phyloP scores from a whole-genome alignment of 2,888 invertebrate species.

The Fragum whitleyi region DNA sequence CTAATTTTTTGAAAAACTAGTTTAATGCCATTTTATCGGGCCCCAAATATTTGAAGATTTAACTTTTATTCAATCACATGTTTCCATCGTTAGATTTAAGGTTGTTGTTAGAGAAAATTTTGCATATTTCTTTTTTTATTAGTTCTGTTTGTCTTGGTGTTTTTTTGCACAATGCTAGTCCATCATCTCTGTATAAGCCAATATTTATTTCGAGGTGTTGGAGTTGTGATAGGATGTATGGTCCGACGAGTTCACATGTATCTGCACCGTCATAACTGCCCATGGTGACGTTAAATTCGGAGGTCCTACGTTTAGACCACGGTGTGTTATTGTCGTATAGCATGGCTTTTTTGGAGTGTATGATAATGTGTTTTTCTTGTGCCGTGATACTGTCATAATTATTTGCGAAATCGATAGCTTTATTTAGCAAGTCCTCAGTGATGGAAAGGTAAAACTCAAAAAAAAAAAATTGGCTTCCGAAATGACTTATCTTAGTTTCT shows the following conservation, averaged over 20 bases:
- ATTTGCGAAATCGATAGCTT: neutral
- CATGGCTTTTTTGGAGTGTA: neutral
- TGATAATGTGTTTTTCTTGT: neutral
- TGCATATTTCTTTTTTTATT: no score
- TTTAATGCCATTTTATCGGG: no score
- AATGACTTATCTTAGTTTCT: no score
- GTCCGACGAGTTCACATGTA: neutral
- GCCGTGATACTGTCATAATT: neutral
- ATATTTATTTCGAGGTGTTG: no score
- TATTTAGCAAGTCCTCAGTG: neutral
- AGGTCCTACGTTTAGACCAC: neutral
- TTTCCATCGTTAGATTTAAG: no score
- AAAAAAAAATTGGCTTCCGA: no score
- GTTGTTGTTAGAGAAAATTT: no score
- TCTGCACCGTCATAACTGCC: neutral
- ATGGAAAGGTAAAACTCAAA: neutral
- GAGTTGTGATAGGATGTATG: neutral
- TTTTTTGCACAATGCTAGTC: neutral
- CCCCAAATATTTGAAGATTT: no score
- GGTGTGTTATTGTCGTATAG: neutral
- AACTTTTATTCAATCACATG: no score
- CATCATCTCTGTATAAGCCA: neutral
- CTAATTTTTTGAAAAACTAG: no score
- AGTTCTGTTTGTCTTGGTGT: no score
- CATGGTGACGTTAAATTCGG: neutral